These are phyloP conservation scores for Lepilemur septentrionalis DNA, from an alignment of 2,797 vertebrate species.

Conservation along the genomic window DNA sequence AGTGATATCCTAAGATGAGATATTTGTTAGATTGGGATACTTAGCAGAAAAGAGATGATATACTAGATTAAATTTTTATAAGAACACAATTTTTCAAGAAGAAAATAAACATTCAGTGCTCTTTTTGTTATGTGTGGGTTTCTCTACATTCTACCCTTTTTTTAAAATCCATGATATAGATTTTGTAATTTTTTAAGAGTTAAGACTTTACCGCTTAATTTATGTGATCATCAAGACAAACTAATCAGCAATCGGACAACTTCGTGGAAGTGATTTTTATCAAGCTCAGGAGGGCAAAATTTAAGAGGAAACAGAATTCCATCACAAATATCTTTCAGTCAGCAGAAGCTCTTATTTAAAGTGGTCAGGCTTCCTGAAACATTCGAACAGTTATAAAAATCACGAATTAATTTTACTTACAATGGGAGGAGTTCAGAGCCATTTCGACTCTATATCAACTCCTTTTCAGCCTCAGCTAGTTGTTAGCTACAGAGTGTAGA, in stretches of 20 bases:
- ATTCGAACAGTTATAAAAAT: not conserved
- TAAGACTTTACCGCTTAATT: not conserved
- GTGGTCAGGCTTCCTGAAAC: constrained; percentile 29
- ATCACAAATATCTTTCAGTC: not conserved
- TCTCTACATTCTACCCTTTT: not conserved
- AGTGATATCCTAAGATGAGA: not conserved
- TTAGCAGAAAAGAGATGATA: not conserved
- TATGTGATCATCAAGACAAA: not conserved
- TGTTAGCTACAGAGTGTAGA: not conserved
- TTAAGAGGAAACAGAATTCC: constrained; percentile 11
- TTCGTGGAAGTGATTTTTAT: not conserved
- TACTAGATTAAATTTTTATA: not conserved
- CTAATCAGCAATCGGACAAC: not conserved
- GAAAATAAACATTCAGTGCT: not conserved
- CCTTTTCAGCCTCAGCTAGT: not conserved
- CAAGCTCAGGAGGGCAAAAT: not conserved
- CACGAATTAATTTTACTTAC: not conserved
- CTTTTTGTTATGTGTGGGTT: not conserved
- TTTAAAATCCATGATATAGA: not conserved
- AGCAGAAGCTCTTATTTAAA: constrained; percentile 18
- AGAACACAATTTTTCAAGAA: not conserved
- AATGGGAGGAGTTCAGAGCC: not conserved
- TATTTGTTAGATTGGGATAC: not conserved
- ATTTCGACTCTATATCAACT: not conserved
- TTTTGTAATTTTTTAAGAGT: not conserved